Percentiles rank a stretch among this genome's conserved stretches.
These are phyloP conservation scores for Melieria omissa DNA, from an alignment of 2,888 invertebrate species.

Conservation along the genomic window DNA sequence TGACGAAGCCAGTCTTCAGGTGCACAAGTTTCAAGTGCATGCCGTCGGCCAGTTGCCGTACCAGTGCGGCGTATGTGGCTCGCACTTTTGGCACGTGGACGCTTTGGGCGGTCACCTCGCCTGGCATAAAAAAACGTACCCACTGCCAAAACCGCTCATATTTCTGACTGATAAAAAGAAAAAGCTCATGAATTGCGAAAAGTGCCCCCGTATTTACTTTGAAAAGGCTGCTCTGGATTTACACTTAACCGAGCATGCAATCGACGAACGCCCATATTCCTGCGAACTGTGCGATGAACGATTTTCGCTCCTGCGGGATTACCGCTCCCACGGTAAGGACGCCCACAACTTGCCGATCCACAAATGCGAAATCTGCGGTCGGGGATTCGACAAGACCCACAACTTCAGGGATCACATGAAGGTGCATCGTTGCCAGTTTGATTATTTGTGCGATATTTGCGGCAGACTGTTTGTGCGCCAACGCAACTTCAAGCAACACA, in stretches of 20 bases:
- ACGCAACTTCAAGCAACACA: not conserved
- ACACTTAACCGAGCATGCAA: not conserved
- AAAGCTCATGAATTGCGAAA: not conserved
- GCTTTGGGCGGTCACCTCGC: not conserved
- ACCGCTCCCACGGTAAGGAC: not conserved
- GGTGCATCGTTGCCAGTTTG: not conserved
- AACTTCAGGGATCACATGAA: slow-evolving; percentile 4
- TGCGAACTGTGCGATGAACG: not conserved
- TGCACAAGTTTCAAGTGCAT: not conserved
- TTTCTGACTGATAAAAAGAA: too few species aligned
- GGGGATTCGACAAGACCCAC: not conserved
- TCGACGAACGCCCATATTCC: not conserved
- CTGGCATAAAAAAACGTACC: not conserved
- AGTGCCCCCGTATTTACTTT: not conserved
- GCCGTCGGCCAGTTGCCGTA: not conserved
- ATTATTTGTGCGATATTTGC: slow-evolving; percentile 11
- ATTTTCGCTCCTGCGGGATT: not conserved
- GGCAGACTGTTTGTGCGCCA: slow-evolving; percentile 1
- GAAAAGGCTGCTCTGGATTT: not conserved
- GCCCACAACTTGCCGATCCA: not conserved
- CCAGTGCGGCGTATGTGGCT: not conserved
- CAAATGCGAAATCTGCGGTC: not conserved
- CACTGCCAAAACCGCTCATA: not conserved
- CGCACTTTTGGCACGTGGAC: not conserved
- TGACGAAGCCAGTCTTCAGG: not conserved